These are phyloP conservation scores for Nothocercus nigrocapillus DNA, from an alignment of 2,113 vertebrate species.

Conservation along the genomic window DNA sequence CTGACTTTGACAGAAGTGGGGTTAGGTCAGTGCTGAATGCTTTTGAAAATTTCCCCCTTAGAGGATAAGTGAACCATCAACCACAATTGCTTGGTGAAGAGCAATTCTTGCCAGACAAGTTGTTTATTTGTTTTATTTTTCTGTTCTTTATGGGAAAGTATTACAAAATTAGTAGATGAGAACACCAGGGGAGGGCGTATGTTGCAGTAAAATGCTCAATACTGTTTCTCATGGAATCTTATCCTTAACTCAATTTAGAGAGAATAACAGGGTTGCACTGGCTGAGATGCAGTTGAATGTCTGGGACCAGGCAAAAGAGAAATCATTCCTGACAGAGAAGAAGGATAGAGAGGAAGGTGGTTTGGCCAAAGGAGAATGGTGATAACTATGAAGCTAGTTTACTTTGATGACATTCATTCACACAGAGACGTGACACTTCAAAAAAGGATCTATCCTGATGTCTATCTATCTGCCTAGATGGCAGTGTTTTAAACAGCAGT, in stretches of 20 bases:
- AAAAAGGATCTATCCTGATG: not conserved
- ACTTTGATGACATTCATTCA: not conserved
- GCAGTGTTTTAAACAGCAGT: not conserved
- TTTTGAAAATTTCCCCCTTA: not conserved
- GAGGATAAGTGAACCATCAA: constrained; percentile 31
- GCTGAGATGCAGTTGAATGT: not conserved
- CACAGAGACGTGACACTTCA: not conserved
- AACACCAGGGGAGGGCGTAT: not conserved
- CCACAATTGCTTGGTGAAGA: constrained; percentile 8
- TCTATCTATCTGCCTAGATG: not conserved
- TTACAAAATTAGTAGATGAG: constrained; percentile 16
- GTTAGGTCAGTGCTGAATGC: not conserved
- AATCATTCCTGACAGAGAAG: not conserved
- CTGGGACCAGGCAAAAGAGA: rapidly evolving
- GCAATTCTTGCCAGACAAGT: constrained; percentile 7
- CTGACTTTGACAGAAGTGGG: not conserved
- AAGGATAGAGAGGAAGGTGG: not conserved
- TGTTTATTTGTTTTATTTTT: constrained; percentile 26
- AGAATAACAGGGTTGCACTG: not conserved
- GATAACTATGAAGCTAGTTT: not conserved
- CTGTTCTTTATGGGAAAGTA: constrained; percentile 33
- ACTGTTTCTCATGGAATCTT: not conserved
- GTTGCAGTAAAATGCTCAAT: not conserved
- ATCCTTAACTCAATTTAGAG: rapidly evolving
- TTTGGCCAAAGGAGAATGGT: not conserved